phyloP scores from a whole-genome alignment of 2,888 invertebrate genomes.

The Megaustenia siamemsis region DNA sequence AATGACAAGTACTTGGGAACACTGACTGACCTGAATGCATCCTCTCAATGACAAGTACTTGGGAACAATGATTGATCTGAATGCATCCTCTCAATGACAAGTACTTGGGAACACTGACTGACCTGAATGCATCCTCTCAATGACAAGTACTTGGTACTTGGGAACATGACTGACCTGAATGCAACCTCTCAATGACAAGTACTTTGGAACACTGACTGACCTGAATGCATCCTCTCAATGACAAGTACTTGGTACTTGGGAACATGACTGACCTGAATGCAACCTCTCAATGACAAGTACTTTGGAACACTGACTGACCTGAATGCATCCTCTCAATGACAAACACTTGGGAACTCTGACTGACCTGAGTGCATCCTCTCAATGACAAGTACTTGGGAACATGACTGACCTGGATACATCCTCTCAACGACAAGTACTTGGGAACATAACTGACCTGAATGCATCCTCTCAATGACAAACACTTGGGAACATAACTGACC shows the following conservation, averaged over 20 bases:
- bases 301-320: no score
- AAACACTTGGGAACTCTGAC: slow-evolving; percentile 83
- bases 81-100: no score
- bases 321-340: slow-evolving; percentile 96
- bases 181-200: slow-evolving; percentile 93
- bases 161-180: slow-evolving; percentile 85
- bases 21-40: slow-evolving; percentile 89
- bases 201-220: slow-evolving; percentile 81
- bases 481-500: no score
- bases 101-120: no score
- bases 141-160: slow-evolving; percentile 84
- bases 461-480: no score
- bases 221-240: slow-evolving; percentile 94
- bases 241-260: slow-evolving; percentile 85
- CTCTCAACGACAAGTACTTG: no score
- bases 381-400: slow-evolving; percentile 87
- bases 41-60: slow-evolving; percentile 89
- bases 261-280: no score
- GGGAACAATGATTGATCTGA: no score
- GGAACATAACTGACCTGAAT: not conserved
- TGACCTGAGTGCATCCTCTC: slow-evolving; percentile 91
- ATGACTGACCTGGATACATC: no score
- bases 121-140: slow-evolving; percentile 93
- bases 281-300: no score
- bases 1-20: slow-evolving; percentile 87